Evolutionary conservation across 2,113 vertebrate species (phyloP), one percentile per base, ranked within the genome.

Genomic region (Mobula birostris): DNA sequence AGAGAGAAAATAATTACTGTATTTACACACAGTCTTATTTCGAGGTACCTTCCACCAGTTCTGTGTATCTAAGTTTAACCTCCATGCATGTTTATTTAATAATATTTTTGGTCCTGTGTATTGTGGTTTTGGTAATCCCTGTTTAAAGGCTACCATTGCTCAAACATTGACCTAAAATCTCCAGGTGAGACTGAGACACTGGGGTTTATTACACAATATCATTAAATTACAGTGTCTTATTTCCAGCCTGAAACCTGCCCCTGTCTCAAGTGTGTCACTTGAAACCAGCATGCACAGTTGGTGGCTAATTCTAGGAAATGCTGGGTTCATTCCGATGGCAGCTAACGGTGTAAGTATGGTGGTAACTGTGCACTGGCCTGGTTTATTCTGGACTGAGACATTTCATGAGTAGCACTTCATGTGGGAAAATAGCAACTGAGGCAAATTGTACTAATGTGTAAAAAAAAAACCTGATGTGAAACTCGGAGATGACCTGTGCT

Each of bases 281-380:
- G n/a, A 66, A 90, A 68, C 85, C 61, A 32, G 24, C 12, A 90
- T 36, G 14, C 58, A 19, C 61, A 32, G n/a, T 90, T 36, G 61
- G n/a, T 68, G 29, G 58, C 58, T 88, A 63, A 63, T 63, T 63
- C 83, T n/a, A n/a, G 27, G 27, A n/a, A 29, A n/a, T n/a, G 56
- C 7, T 85, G 21, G 85, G n/a, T 32, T 66, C 85, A 68, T 90
- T 66, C 85, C 32, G 61, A 90, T 19, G 14, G 14, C 29, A 90
- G n/a, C 61, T 90, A n/a, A 90, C 6, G 29, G 85, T 61, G 66
- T 90, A 32, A 90, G 66, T 90, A 32, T 90, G 85, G 61, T 90
- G 85, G 61, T 66, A 90, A n/a, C 5, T 27, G 12, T 17, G 61
- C 66, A 14, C 5, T 15, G 61, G 27, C 29, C 63, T 15, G 61